These are phyloP conservation scores for Alloscopus bannaensis DNA, from an alignment of 2,888 invertebrate species.

Conservation along the genomic window DNA sequence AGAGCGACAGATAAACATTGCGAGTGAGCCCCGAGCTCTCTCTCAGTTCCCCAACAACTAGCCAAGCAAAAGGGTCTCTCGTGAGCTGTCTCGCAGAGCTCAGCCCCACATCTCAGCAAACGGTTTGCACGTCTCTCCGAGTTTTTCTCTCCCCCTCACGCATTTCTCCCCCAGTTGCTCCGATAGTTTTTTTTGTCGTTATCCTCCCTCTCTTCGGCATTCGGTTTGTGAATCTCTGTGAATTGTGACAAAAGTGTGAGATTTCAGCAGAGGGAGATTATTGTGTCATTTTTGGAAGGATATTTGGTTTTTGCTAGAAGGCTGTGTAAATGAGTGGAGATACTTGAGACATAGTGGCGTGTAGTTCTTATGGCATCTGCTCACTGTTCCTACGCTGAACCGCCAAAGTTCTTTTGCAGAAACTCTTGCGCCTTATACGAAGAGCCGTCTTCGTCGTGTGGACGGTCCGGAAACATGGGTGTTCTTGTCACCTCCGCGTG, in stretches of 20 bases:
- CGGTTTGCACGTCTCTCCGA: conserved; percentile 35
- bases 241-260: too few relatives aligned
- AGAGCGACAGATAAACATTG: too few relatives aligned
- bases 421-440: conserved; percentile 49
- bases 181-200: background rate
- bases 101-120: too few relatives aligned
- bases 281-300: too few relatives aligned
- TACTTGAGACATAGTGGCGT: too few relatives aligned
- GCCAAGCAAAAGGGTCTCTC: conserved; percentile 58
- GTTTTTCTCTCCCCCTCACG: conserved; percentile 8
- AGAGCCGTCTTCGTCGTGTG: too few relatives aligned
- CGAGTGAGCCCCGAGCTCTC: conserved; percentile 31
- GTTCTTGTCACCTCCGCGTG: conserved; percentile 67
- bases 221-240: conserved; percentile 43
- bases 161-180: conserved; percentile 2
- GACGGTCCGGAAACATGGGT: conserved; percentile 61
- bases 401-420: conserved; percentile 19
- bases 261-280: too few relatives aligned
- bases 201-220: conserved; percentile 6
- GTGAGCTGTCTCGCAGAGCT: too few relatives aligned
- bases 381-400: conserved; percentile 51
- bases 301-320: too few relatives aligned
- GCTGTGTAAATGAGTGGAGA: too few relatives aligned
- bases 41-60: conserved; percentile 54
- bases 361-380: conserved; percentile 55